Conservation (phyloP, 2,888 invertebrate species). For the Troides oblongomaculatus region DNA sequence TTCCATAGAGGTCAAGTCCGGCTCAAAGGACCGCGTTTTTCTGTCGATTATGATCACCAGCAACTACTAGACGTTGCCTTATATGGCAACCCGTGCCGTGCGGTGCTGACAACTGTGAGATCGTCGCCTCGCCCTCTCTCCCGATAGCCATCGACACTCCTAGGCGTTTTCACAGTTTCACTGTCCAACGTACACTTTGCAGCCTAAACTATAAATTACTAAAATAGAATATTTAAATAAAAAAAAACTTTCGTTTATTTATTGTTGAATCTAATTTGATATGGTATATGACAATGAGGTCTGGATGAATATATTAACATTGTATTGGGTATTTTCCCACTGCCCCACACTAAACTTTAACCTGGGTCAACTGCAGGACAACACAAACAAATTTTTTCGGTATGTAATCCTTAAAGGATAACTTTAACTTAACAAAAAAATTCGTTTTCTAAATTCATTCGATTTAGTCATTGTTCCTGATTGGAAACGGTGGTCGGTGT, state of each 20-base stretch:
- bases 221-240: background rate
- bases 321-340: too few relatives aligned
- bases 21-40: slow-evolving; percentile 69
- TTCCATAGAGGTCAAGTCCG: slow-evolving; percentile 71
- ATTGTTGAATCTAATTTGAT: too few relatives aligned
- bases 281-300: too few relatives aligned
- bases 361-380: too few relatives aligned
- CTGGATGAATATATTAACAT: too few relatives aligned
- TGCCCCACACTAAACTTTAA: too few relatives aligned
- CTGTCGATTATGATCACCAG: slow-evolving; percentile 66
- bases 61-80: slow-evolving; percentile 61
- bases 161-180: slow-evolving; percentile 69
- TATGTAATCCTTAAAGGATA: too few relatives aligned
- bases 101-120: slow-evolving; percentile 75
- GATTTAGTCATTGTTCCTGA: background rate
- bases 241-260: too few relatives aligned
- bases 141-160: slow-evolving; percentile 60
- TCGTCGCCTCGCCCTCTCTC: slow-evolving; percentile 55
- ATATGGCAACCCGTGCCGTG: slow-evolving; percentile 67
- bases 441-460: background rate
- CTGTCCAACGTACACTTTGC: slow-evolving; percentile 50
- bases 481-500: background rate
- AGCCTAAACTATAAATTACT: slow-evolving; percentile 31
- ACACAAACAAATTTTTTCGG: too few relatives aligned
- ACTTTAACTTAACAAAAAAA: too few relatives aligned